A percentile compares a stretch with the other conserved stretches of the same genome.
Conservation (phyloP, 1,140 invertebrate genomes). For the Ceratoteleas bidentatus region DNA sequence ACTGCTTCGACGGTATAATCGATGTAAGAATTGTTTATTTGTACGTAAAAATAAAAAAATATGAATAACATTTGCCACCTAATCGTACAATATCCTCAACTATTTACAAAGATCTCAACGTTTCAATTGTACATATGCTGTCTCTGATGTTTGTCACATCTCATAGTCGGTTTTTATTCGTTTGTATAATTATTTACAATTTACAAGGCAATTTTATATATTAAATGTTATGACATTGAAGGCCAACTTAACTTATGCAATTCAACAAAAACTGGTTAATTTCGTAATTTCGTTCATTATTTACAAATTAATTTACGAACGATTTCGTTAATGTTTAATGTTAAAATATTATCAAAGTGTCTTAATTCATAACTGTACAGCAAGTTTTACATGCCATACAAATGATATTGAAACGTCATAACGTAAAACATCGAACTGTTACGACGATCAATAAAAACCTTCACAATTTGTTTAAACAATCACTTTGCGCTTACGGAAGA, state of each 20-base stretch:
- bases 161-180: slow-evolving; percentile 5
- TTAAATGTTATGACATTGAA: slow-evolving; percentile 11
- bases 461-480: not conserved
- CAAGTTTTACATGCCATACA: too few relatives aligned
- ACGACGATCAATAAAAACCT: too few relatives aligned
- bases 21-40: too few relatives aligned
- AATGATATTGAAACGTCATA: too few relatives aligned
- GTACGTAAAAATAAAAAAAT: too few relatives aligned
- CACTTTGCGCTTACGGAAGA: slow-evolving; percentile 1
- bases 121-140: not conserved
- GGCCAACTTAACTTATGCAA: not conserved
- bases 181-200: slow-evolving; percentile 28
- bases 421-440: too few relatives aligned
- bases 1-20: too few relatives aligned
- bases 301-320: too few relatives aligned
- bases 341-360: too few relatives aligned
- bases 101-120: slow-evolving; percentile 15
- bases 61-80: not conserved
- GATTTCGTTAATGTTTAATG: too few relatives aligned
- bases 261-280: not conserved
- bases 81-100: not conserved
- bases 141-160: not conserved
- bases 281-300: too few relatives aligned
- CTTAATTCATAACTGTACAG: too few relatives aligned
- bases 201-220: slow-evolving; percentile 10